A percentile compares a stretch with the other conserved stretches of the same genome.
phyloP scores from a whole-genome alignment of 2,888 invertebrate genomes.

The Hoplodrina ambigua region DNA sequence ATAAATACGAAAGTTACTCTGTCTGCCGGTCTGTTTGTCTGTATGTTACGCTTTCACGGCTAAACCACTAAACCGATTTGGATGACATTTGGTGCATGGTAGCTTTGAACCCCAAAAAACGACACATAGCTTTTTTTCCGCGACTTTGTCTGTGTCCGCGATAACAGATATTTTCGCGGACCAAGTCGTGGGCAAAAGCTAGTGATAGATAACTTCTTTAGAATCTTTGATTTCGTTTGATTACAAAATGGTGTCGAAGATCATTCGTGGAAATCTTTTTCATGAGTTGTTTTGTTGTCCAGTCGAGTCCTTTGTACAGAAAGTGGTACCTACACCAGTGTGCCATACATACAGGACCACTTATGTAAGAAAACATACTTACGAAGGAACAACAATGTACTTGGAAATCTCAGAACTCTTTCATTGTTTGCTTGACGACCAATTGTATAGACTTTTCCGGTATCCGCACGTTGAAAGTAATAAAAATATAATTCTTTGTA shows the following conservation, averaged over 20 bases:
- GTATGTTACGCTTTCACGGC: no score
- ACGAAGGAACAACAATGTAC: constrained; percentile 19
- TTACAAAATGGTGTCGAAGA: neutral
- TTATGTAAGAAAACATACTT: neutral
- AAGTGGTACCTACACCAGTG: neutral
- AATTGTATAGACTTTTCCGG: constrained; percentile 3
- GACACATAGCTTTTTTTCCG: no score
- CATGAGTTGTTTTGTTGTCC: neutral
- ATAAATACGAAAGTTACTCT: no score
- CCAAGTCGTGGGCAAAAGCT: no score
- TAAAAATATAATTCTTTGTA: neutral
- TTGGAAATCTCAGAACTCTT: neutral
- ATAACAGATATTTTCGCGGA: no score
- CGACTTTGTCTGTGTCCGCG: no score
- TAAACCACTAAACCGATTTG: no score
- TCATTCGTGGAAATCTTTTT: neutral
- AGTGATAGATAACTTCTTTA: neutral
- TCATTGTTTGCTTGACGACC: constrained; percentile 11
- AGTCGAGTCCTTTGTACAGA: neutral
- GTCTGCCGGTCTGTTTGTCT: no score
- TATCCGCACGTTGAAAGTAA: constrained; percentile 1
- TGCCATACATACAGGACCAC: neutral
- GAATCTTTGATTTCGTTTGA: neutral
- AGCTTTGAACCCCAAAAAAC: no score
- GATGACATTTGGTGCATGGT: no score